Evolutionary conservation across 1,140 invertebrate species (phyloP).

Genomic region (Plectrocnemia conspersa): DNA sequence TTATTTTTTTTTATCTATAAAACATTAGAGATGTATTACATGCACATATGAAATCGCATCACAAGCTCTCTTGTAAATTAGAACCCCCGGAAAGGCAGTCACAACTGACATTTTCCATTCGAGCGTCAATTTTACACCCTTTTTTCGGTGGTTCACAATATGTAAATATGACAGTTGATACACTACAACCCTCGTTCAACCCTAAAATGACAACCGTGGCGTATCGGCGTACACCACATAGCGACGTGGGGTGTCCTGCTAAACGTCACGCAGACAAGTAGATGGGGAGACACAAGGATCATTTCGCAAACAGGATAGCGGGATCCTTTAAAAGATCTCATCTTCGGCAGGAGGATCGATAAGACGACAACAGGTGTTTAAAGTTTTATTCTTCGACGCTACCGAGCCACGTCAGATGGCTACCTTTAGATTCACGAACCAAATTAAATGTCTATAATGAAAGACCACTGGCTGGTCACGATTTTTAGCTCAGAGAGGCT

Average conservation of each 20-base stretch:
- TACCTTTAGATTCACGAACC: constrained; percentile 27
- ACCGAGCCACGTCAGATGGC: constrained; percentile 22
- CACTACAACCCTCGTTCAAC: constrained; percentile 12
- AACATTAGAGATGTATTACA: too few relatives aligned
- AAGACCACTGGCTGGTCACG: constrained; percentile 30
- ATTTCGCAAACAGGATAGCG: too few relatives aligned
- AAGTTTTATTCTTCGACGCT: constrained; percentile 19
- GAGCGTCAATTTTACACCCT: constrained; percentile 22
- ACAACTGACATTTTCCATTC: constrained; percentile 17
- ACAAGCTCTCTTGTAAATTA: neutral
- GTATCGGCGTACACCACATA: too few relatives aligned
- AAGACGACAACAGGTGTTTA: constrained; percentile 28
- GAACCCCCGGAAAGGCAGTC: neutral
- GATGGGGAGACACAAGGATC: too few relatives aligned
- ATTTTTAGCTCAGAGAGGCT: constrained; percentile 19
- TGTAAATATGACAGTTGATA: constrained; percentile 25
- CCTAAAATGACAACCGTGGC: constrained; percentile 18
- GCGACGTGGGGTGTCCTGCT: constrained; percentile 12
- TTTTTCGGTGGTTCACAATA: constrained; percentile 21
- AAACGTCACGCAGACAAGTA: constrained; percentile 7
- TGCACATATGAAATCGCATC: too few relatives aligned
- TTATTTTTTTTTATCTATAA: too few relatives aligned
- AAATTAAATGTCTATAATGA: constrained; percentile 35
- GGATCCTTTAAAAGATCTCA: too few relatives aligned
- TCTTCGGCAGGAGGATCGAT: constrained; percentile 22